Evolutionary conservation across 2,113 vertebrate species (phyloP), one percentile per base, ranked within the genome.

Genomic region (Scartelaos histophorus): DNA sequence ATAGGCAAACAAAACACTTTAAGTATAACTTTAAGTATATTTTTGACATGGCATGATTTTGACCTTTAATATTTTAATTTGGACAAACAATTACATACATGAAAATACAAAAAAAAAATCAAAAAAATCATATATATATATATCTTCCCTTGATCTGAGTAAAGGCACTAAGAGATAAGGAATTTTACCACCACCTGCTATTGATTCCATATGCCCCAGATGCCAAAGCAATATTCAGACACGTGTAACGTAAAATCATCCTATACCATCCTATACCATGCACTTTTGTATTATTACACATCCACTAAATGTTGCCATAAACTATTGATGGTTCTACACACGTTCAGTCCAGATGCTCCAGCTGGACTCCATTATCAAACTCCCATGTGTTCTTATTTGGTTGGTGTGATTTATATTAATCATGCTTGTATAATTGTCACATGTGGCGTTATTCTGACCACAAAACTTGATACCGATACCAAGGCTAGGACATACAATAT

Each of bases 321-420:
- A 75, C 29, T 54, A 43, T 17, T 21, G 51, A 51, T 19, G 47
- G 12, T 43, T 38, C 7, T 7, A 13, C 29, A 64, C 45, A 76
- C 35, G 35, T 79, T 70, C 21, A 5, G 6, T 65, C 66, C 84
- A 86, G 75, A 83, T 84, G 80, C 46, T 53, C 54, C 53, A 43
- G 22, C 71, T 79, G 74, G 46, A 25, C 24, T 72, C 69, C 1
- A 71, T 78, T 70, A 73, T 73, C 6, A 61, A 70, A 71, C 67
- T 24, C 19, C 24, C 12, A 54, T 65, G 64, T 57, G 21, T 68
- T 66, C 62, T 17, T 22, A 22, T 68, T 51, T 54, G 47, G 54
- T 13, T 68, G 54, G 1, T 51, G 34, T 56, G 56, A 70, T 74
- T 43, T 35, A 10, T 38, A 46, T 43, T 66, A 13, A 46, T 54